Base-by-base conservation (phyloP, 2,113 vertebrate genomes). In the Sialia sialis region DNA sequence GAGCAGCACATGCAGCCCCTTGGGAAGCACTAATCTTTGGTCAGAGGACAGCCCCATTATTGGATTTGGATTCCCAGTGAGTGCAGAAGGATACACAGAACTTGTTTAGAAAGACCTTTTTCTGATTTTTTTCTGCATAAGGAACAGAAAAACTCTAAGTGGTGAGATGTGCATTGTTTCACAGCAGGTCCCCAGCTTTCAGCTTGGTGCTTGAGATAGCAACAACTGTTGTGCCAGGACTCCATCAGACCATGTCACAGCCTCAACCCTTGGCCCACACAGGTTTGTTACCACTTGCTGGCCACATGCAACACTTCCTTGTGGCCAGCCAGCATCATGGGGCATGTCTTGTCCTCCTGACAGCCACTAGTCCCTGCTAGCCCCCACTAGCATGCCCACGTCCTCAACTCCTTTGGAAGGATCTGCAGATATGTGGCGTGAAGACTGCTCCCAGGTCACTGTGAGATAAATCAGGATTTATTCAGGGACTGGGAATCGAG, bases 121-220 rank as follows among this genome's bases (percentile, higher is more conserved):
- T 29, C 32, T n/a, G 17, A 1, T 2, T 52, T 51, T 32, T 0
- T 0, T 11, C 38, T 76, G 6, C 10, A 13, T 62, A 38, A 87
- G 18, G 84, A 91, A 49, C 19, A 60, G 44, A 48, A 77, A 30
- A 22, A 75, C 52, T 26, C 14, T 32, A 44, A 68, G 44, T 23
- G 9, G 7, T 55, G 51, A 86, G 13, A 29, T 6, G 22, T n/a
- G 4, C 14, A 6, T 29, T 34, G 12, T 56, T 86, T 59, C 56
- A 32, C 22, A 49, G 29, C 63, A 84, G 17, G 10, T 67, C 17
- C 34, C 30, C 74, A 55, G 0, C 19, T 34, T 93, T 55, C 44
- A 39, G 1, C 22, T 55, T 55, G 21, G 25, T 73, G 66, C 20
- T 83, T 78, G 29, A 63, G 58, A 25, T 18, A 32, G 9, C 19